Base-by-base conservation (phyloP, 1,140 invertebrate species). In the Thaumetopoea pityocampa region DNA sequence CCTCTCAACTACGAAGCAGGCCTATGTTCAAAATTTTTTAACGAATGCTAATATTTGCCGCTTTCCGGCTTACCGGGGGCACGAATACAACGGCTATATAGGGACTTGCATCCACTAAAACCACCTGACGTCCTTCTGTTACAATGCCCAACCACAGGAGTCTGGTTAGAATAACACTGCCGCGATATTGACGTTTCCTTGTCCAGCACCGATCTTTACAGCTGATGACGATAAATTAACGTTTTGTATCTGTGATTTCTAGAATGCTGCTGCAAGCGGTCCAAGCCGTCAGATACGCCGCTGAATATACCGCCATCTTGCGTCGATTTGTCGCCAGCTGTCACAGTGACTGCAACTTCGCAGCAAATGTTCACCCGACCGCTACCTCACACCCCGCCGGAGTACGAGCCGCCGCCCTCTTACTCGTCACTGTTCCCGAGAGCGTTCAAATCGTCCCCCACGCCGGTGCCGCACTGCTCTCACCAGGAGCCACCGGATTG, bases 251-350 rank as follows among this genome's bases (percentile, higher is more conserved):
- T 27, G 1, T 32, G 4, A 26, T 22, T 62, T 68, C 11, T 69
- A 83, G 79, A 83, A 65, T 83, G 74, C 43, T 83, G 77, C 49
- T 81, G 77, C 62, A 79, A 81, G 14, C 62, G 74, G 5, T 69
- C 74, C 17, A 83, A 81, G 57, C 77, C 77, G 1, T 79, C 79
- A n/a, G 74, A 78, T 48, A 77, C 74, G 5, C 71, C 74, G 0
- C 46, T 80, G 18, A 69, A 70, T 61, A 77, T 81, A 5, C 79
- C 76, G 15, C 55, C 76, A 1, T 67, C 74, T 1, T 83, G 79
- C 44, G 67, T 81, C 22, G 79, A 79, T 28, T 51, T 78, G 20
- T 77, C 79, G 0, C 73, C 79, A 0, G 73, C 73, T 1, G 76
- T 83, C 17, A 64, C 72, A 0, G 74, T 80, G 6, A 79, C 76